Conservation (phyloP, 1,140 invertebrate species). For the Diachasmimorpha longicaudata region DNA sequence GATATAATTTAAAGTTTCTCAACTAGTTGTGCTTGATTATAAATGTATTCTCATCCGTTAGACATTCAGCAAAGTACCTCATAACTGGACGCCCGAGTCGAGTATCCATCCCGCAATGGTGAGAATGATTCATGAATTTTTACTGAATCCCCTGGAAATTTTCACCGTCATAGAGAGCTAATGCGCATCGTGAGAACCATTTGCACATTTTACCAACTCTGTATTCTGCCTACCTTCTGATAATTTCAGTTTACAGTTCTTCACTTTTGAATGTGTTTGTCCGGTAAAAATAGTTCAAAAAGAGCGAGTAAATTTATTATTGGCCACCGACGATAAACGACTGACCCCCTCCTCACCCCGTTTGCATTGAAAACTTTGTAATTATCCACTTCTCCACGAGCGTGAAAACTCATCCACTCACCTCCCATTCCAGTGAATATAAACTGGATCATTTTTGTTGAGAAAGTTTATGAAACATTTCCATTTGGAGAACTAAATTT, state of each 20-base stretch:
- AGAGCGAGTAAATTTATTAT: neutral
- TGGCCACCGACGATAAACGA: neutral
- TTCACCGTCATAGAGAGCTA: neutral
- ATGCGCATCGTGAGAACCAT: neutral
- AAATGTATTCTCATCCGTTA: conserved; percentile 46
- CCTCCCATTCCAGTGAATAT: neutral
- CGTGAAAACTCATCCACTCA: neutral
- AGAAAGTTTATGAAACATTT: neutral
- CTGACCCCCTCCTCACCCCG: neutral
- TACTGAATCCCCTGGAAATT: neutral
- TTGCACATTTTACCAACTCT: neutral
- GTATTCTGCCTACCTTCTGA: neutral
- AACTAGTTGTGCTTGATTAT: conserved; percentile 53
- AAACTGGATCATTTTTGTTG: neutral
- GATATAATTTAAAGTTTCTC: conserved; percentile 59
- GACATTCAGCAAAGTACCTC: conserved; percentile 31
- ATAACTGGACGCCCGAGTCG: conserved; percentile 13
- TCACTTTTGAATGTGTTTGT: neutral
- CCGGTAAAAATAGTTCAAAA: neutral
- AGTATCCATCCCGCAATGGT: neutral
- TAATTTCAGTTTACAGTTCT: neutral
- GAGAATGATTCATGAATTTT: conserved; percentile 22
- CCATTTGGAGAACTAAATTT: neutral
- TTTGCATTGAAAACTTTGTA: neutral
- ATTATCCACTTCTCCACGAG: neutral